Percentiles rank a stretch among this genome's conserved stretches.
These are phyloP conservation scores for Onychostruthus taczanowskii DNA, from an alignment of 2,113 vertebrate genomes.

Conservation along the genomic window DNA sequence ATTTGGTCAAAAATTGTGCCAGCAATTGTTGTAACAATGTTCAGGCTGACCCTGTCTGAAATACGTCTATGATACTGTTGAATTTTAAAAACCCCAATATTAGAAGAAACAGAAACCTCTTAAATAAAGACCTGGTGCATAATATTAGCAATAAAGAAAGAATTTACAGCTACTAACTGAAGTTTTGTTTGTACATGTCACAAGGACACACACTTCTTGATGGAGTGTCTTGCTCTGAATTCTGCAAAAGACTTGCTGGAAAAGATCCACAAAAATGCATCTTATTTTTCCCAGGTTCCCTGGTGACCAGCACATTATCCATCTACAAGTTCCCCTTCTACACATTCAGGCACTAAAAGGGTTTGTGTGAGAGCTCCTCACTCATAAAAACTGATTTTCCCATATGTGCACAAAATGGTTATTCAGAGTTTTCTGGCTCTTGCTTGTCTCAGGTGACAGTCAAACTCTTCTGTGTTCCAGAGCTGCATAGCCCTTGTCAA, in stretches of 20 bases:
- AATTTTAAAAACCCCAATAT: not conserved
- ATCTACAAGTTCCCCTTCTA: not conserved
- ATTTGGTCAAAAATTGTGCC: not conserved
- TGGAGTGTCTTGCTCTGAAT: not conserved
- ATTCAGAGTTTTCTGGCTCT: not conserved
- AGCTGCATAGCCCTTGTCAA: rapidly evolving
- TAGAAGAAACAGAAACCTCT: not conserved
- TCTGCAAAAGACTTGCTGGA: not conserved
- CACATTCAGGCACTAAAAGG: not conserved
- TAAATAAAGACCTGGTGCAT: not conserved
- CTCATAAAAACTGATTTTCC: not conserved
- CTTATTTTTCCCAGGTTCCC: not conserved
- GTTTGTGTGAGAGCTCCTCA: not conserved
- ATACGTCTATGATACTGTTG: not conserved
- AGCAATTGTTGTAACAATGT: not conserved
- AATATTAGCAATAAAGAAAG: not conserved
- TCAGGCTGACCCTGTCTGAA: not conserved
- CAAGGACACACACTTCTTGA: not conserved
- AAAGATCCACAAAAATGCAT: not conserved
- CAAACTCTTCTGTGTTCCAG: not conserved
- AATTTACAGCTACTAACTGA: not conserved
- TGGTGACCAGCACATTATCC: not conserved
- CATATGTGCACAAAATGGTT: not conserved
- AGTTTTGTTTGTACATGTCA: not conserved
- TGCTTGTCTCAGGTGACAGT: not conserved